A percentile compares a stretch with the other conserved stretches of the same genome.
phyloP scores from a whole-genome alignment of 1,140 invertebrate species.

The Spodoptera litura region DNA sequence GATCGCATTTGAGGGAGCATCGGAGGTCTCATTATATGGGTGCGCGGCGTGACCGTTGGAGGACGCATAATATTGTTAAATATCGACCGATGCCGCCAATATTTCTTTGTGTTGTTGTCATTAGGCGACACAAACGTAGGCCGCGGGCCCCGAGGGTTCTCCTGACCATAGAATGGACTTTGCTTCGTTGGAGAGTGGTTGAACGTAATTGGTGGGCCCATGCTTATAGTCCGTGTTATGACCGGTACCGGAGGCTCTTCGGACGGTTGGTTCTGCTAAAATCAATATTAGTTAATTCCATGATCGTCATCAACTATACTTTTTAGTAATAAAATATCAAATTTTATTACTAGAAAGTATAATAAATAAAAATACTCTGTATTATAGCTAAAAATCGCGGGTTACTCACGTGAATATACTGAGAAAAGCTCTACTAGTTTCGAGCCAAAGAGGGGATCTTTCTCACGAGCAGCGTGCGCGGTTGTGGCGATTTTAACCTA shows the following conservation, averaged over 20 bases:
- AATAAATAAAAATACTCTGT: too few relatives aligned
- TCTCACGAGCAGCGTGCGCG: too few relatives aligned
- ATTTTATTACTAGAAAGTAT: too few relatives aligned
- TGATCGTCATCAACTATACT: background rate
- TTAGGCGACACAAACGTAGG: background rate
- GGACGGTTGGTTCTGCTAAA: slow-evolving; percentile 21
- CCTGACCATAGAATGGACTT: background rate
- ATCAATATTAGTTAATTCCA: background rate
- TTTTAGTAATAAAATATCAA: too few relatives aligned
- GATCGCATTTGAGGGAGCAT: slow-evolving; percentile 5
- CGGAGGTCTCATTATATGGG: background rate
- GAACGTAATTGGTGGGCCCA: slow-evolving; percentile 8
- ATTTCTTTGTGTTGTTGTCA: background rate
- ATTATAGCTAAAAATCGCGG: too few relatives aligned
- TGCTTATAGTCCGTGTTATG: slow-evolving; percentile 33
- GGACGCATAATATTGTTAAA: background rate
- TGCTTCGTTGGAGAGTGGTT: background rate
- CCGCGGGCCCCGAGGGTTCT: background rate
- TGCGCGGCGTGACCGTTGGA: background rate
- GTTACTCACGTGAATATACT: too few relatives aligned
- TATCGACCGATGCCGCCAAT: slow-evolving; percentile 7
- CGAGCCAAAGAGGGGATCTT: too few relatives aligned
- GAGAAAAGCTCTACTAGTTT: too few relatives aligned
- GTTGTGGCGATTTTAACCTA: too few relatives aligned
- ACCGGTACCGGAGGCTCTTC: slow-evolving; percentile 7